Evolutionary conservation across 2,113 vertebrate genomes (phyloP).

Genomic region (Ciconia stormi): DNA sequence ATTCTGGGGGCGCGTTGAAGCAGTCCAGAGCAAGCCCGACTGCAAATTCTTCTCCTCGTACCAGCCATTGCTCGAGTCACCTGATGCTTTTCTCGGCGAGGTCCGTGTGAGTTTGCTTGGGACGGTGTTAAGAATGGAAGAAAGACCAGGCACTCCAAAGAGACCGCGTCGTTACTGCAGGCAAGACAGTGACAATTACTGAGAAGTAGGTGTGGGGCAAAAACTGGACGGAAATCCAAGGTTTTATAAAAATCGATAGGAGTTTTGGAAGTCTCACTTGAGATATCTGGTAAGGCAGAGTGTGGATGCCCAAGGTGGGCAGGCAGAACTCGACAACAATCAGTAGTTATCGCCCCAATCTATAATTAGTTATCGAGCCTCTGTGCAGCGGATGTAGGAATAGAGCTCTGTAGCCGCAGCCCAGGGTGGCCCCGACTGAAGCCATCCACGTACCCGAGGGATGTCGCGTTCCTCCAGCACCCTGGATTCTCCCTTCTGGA

Average conservation of each 20-base stretch:
- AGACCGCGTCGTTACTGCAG: accelerated
- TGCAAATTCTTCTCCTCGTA: too few species aligned
- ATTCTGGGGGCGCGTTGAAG: background rate
- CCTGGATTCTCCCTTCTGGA: background rate
- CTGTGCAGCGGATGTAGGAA: background rate
- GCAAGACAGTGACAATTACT: too few species aligned
- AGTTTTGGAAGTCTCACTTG: background rate
- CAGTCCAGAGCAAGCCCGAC: background rate
- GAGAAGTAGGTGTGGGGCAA: background rate
- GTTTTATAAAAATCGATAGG: background rate
- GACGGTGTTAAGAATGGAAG: background rate
- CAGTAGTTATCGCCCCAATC: background rate
- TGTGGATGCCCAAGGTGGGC: background rate
- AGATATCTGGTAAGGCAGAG: background rate
- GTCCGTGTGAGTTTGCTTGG: too few species aligned
- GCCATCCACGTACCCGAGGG: background rate
- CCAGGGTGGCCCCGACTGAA: background rate
- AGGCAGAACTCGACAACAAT: background rate
- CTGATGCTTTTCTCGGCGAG: background rate
- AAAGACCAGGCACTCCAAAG: accelerated
- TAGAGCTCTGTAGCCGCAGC: background rate
- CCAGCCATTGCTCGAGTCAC: accelerated
- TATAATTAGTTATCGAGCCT: too few species aligned
- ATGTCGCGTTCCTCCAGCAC: background rate
- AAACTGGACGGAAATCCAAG: background rate